Evolutionary conservation across 2,797 vertebrate species (phyloP), one percentile per base, ranked within the genome.

Genomic region (Ataeniobius toweri): DNA sequence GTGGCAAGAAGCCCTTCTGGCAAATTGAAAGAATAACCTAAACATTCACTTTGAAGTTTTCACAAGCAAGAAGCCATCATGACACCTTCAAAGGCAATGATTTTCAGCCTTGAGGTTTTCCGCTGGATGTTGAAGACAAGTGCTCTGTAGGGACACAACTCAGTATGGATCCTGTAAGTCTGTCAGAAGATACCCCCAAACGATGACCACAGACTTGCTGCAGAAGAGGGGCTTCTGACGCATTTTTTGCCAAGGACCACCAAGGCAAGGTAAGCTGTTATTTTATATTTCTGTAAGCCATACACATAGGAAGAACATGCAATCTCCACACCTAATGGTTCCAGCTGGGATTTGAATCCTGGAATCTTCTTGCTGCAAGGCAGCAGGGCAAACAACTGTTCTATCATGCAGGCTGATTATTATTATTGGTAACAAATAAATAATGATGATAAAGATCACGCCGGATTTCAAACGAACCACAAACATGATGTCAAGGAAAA

Each of bases 11-110:
- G 72, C 77, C 78, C 85, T 76, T 79, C 80, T 80, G 83, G 90
- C 84, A 77, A 82, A 82, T 28, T 65, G 67, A 74, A 61, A 72
- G 71, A 83, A 81, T 78, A 72, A 86, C 88, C 80, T 79, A 83
- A 88, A 90, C 82, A 88, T 85, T 84, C 77, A 83, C 89, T 92
- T 92, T 92, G 90, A 92, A 90, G 89, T 86, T 87, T 77, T 78
- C 84, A 81, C 76, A 71, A 88, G 77, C 80, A 88, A 89, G 71
- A 67, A 83, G 63, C 76, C 84, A 75, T 82, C 58, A 67, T 71
- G 80, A 73, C 80, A 87, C 87, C 82, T 89, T 92, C 90, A 91
- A 90, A 92, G 84, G 41, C 70, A 85, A 6, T 80, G 85, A 18
- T 22, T 18, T 89, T 84, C 81, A 73, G 77, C 78, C 90, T 77